Evolutionary conservation across 2,888 invertebrate genomes (phyloP), one percentile per base, ranked within the genome.

Genomic region (Leptogaster cylindrica): DNA sequence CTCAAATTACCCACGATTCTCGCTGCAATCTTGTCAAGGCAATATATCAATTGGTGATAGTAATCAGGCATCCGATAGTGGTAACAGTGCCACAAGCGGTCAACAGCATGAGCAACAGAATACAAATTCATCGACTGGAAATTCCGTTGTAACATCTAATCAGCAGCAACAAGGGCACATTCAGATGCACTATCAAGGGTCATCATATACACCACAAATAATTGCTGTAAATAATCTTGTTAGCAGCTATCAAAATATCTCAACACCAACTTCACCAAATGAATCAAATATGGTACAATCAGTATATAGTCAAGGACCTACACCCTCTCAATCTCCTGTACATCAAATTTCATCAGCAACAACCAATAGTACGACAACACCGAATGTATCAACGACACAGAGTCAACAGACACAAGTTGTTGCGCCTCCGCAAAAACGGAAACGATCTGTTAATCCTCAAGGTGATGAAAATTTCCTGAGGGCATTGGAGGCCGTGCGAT

Each of bases 391-490:
- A 68, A 73, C 71, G 72, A 72, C 67, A 68, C 71, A 75, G 31
- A 14, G 66, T 74, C 75, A 70, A 75, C 76, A 67, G 25, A 61
- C 39, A 8, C 65, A 70, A 50, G 68, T 52, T 33, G 68, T 63
- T 51, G 64, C 58, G 68, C 78, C 82, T 23, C 83, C 82, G 69
- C 83, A 83, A 5, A 90, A 89, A 74, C 84, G 91, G 39, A 89
- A 90, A 74, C 85, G 92, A 69, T 87, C 89, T 63, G 87, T 88
- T 63, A 91, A 92, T 80, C 92, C 92, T 0, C 92, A 92, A 78
- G 88, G 89, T 1, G 91, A 91, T 75, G 91, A 92, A 76, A 92
- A 92, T 77, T 92, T 92, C 79, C 88, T 90, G 72, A 83, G 89
- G 31, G 92, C 92, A 0, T 81, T 92, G 55, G 92, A 92, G 76